Evolutionary conservation across 2,888 invertebrate species (phyloP), one percentile per base, ranked within the genome.

Genomic region (Philereme transversata): DNA sequence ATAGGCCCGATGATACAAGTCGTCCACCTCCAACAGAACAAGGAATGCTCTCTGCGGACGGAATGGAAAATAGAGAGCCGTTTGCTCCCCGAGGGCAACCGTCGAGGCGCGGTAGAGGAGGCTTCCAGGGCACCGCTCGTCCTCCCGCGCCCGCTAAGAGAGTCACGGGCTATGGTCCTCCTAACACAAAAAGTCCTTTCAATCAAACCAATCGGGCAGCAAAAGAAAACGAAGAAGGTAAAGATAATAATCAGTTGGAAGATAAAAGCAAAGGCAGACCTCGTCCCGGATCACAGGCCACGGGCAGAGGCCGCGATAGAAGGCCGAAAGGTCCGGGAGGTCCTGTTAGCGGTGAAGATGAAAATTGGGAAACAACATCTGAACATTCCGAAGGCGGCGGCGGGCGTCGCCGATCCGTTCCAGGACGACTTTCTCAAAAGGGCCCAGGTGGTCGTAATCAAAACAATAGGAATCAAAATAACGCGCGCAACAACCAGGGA

Each of bases 11-110:
- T 35, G 94, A 94, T 59, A 70, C 80, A 47, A 79, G 75, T 73
- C 79, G 82, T 45, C 69, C 78, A 7, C 62, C 69, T 33, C 68
- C 73, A 43, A 62, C 73, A 22, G 87, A 89, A 47, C 84, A 80
- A 62, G 66, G 75, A 5, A 66, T 71, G 47, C 68, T 73, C 36
- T 57, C 72, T 8, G 62, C 74, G 8, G 89, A 90, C 65, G 79
- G 81, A 10, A 71, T 93, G 82, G 88, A 90, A 78, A 91, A 90
- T 67, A 89, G 94, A 60, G 96, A 96, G 76, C 96, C 96, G 51
- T 97, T 97, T 86, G 95, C 96, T 1, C 97, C 97, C 0, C 94
- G 97, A 33, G 98, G 98, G 0, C 97, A 97, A 83, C 98, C 98
- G 0, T 97, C 97, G 1, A 93, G 97, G 53, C 95, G 97, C 60